These are phyloP conservation scores for Acanthisitta chloris DNA, from an alignment of 2,113 vertebrate species.

Conservation along the genomic window DNA sequence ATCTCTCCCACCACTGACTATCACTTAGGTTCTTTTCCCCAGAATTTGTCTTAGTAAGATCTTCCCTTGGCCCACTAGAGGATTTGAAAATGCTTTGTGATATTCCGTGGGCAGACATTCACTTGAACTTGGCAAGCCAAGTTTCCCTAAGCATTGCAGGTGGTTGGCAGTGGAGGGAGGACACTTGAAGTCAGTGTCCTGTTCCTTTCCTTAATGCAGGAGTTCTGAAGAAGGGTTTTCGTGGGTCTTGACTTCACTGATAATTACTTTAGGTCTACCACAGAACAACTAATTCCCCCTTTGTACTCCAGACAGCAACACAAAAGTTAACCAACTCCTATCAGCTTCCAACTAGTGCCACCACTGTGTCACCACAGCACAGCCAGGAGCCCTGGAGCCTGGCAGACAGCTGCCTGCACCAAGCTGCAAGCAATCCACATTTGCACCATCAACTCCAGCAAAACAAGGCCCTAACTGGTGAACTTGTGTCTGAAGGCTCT, in stretches of 20 bases:
- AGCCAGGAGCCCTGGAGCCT: background rate
- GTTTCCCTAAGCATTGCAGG: background rate
- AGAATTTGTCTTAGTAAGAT: background rate
- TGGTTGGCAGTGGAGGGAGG: fast-evolving
- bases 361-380: fast-evolving
- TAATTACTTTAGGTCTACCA: background rate
- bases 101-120: background rate
- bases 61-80: background rate
- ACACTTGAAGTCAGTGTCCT: background rate
- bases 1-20: background rate
- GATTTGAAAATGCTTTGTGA: background rate
- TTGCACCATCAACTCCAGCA: background rate
- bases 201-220: background rate
- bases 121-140: background rate
- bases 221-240: background rate
- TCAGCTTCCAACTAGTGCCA: background rate
- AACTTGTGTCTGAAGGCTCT: background rate
- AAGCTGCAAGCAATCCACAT: background rate
- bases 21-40: background rate
- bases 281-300: background rate
- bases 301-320: background rate
- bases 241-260: background rate
- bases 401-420: background rate
- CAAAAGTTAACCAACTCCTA: background rate
- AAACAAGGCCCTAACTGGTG: background rate